Evolutionary conservation across 1,140 invertebrate species (phyloP).

Genomic region (Danaus melanippus): DNA sequence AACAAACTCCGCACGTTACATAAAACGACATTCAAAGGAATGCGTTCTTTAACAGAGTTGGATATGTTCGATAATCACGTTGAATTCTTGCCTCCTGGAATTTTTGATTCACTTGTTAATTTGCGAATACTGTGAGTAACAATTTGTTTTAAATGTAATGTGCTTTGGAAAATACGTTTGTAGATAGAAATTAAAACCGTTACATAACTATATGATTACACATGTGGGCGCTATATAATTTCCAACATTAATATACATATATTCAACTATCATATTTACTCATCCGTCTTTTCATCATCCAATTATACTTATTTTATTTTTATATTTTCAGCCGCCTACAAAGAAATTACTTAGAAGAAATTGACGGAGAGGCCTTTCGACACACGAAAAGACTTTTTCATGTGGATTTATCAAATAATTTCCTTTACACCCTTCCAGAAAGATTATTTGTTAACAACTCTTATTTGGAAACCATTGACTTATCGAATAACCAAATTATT

Average conservation of each 20-base stretch:
- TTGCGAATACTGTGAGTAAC: slow-evolving; percentile 78
- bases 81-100: slow-evolving; percentile 80
- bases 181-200: no score
- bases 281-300: no score
- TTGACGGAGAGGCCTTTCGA: slow-evolving; percentile 77
- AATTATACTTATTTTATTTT: no score
- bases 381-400: slow-evolving; percentile 78
- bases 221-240: no score
- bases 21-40: slow-evolving; percentile 80
- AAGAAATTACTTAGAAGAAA: slow-evolving; percentile 80
- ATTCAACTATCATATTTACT: no score
- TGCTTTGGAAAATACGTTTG: not conserved
- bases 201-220: no score
- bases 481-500: slow-evolving; percentile 80
- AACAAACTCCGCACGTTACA: slow-evolving; percentile 82
- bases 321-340: slow-evolving; percentile 76
- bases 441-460: slow-evolving; percentile 76
- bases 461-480: slow-evolving; percentile 77
- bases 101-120: slow-evolving; percentile 82
- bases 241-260: not conserved
- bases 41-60: slow-evolving; percentile 79
- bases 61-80: slow-evolving; percentile 86
- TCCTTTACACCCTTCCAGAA: slow-evolving; percentile 74
- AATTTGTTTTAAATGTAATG: not conserved
- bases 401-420: slow-evolving; percentile 83